Evolutionary conservation across 2,113 vertebrate genomes (phyloP), one percentile per base, ranked within the genome.

Genomic region (Illadopsis cleaveri): DNA sequence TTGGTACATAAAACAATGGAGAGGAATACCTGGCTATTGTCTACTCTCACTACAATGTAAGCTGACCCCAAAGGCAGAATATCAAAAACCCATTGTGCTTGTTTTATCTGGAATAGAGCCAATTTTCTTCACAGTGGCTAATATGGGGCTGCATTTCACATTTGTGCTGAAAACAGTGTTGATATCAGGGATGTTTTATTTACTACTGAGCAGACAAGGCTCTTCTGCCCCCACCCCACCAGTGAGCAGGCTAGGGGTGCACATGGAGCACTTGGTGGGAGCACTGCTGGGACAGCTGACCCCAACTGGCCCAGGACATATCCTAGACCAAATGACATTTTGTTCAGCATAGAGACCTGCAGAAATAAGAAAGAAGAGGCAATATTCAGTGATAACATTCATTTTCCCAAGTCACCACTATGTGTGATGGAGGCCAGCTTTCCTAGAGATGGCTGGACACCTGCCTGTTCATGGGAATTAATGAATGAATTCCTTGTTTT

Each of bases 371-470:
- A 45, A 33, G 30, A 51, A 72, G 11, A 2, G 11, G 6, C 1
- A 2, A 58, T 0, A 2, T 64, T 75, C 9, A 9, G 13, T 40
- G 7, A 73, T 19, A 27, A 16, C 0, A 2, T n/a, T 78, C 73
- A 30, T 50, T 71, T 83, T 66, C 9, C 10, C 18, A 42, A 71
- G 42, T 35, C 9, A 40, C 3, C 4, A 11, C 3, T 15, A 28
- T 0, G 6, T 3, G 0, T 66, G 40, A 35, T 40, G 13, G 11
- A 82, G 30, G 17, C 47, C 30, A 54, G 47, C 6, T 78, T 56
- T 82, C n/a, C 54, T 25, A 7, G 11, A 72, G 21, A 78, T n/a
- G 33, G 13, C 33, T 54, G 20, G 54, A 54, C 15, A 71, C 12
- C 47, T 60, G 15, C 33, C 20, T 40, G 21, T 23, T 40, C 12